Base-by-base conservation (phyloP, 2,888 invertebrate genomes). In the Lepidocyrtinus sp. region DNA sequence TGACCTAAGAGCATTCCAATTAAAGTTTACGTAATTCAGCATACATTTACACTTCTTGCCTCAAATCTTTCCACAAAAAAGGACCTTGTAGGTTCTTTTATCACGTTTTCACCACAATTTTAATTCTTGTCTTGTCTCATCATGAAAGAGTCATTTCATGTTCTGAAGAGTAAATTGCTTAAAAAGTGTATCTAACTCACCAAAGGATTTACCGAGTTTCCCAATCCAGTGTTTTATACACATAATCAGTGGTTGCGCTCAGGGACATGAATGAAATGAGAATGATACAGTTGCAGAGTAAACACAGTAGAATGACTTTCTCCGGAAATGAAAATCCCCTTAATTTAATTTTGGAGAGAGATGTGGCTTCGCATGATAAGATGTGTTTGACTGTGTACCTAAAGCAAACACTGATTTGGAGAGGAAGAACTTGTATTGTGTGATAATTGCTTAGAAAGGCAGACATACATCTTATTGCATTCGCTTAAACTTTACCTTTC, bases 141-240 rank as follows among this genome's bases (percentile, higher is more conserved):
- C 5, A 2, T 24, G 46, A 1, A 27, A 21, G 5, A 5, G 19
- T 50, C 22, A 25, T 59, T 9, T 67, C 17, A 12, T 17, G 26
- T 67, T 26, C 19, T n/a, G n/a, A 69, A 69, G 15, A 25, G 5
- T 21, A 65, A 22, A 3, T 2, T 7, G 12, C 36, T 36, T 36
- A 36, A 7, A 5, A 36, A 7, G 36, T 36, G 15, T 61, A 22
- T 3, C 5, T 21, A 19, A 17, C 22, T 82, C 78, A 89, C 88
- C 83, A 90, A 82, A 1, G 90, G 90, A 84, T 89, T 90, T 2
- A 89, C 88, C 61, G 88, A 88, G 85, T 89, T 90, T 22, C 90
- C 90, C 25, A 90, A 85, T 25, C 89, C 90, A 61, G 89, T 89
- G 84, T 90, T 90, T 45, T 45, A 45, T 9, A 45, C 15, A 12